Percentiles rank a stretch among this genome's conserved stretches.
phyloP scores from a whole-genome alignment of 2,113 vertebrate species.

The Corythornis vintsioides region DNA sequence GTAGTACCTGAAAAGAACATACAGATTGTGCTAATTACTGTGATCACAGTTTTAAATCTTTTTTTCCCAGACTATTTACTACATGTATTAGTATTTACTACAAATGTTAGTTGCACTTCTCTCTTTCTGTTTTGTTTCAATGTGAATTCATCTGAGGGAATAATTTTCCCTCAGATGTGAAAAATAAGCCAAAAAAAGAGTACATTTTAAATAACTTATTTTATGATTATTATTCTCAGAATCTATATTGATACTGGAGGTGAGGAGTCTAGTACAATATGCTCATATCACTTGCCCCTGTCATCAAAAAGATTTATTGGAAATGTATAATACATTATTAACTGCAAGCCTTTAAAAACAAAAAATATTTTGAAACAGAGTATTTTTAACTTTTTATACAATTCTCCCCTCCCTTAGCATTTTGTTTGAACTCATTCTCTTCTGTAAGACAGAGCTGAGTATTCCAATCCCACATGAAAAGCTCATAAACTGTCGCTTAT shows the following conservation, averaged over 20 bases:
- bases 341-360: neutral
- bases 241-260: neutral
- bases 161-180: neutral
- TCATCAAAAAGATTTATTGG: neutral
- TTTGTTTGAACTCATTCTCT: neutral
- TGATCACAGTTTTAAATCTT: neutral
- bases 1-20: neutral
- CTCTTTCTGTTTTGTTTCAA: neutral
- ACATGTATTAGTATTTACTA: neutral
- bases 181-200: accelerated
- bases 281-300: neutral
- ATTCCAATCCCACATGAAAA: neutral
- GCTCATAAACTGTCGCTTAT: neutral
- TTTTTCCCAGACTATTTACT: neutral
- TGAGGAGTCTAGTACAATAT: neutral
- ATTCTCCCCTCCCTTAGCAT: neutral
- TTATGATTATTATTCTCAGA: neutral
- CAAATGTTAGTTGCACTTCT: neutral
- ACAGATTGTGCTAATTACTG: neutral
- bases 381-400: neutral
- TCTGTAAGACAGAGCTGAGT: neutral
- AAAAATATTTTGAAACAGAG: neutral
- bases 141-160: neutral
- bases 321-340: neutral
- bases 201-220: neutral